phyloP scores from a whole-genome alignment of 2,888 invertebrate genomes.

The Diaphora mendica region DNA sequence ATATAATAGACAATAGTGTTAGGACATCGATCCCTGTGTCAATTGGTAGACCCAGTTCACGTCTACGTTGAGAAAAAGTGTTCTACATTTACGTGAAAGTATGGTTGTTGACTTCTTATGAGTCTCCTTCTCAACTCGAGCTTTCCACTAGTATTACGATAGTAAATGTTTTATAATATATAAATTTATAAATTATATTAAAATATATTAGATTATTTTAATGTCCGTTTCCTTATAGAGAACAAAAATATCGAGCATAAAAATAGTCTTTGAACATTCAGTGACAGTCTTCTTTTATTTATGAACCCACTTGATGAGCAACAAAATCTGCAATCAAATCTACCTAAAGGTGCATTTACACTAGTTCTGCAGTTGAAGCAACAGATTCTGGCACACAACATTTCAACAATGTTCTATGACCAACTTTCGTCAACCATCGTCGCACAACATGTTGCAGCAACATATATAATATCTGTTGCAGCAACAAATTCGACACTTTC shows the following conservation, averaged over 20 bases:
- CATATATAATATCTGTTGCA: too few relatives aligned
- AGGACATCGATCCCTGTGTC: not conserved
- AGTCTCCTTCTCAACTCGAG: slow-evolving; percentile 82
- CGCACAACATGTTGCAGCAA: too few relatives aligned
- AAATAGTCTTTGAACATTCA: not conserved
- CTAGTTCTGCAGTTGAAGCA: too few relatives aligned
- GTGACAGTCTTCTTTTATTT: not conserved
- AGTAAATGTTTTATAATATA: slow-evolving; percentile 37
- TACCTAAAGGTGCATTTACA: too few relatives aligned
- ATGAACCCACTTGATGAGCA: not conserved
- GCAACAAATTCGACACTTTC: too few relatives aligned
- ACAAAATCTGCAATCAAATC: not conserved
- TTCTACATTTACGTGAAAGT: slow-evolving; percentile 56
- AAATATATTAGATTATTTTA: slow-evolving; percentile 30
- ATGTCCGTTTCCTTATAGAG: not conserved
- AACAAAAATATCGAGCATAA: not conserved
- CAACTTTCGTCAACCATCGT: too few relatives aligned
- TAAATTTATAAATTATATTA: slow-evolving; percentile 35
- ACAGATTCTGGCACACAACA: too few relatives aligned
- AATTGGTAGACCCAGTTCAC: slow-evolving; percentile 30
- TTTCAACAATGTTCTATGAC: too few relatives aligned
- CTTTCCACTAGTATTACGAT: slow-evolving; percentile 77
- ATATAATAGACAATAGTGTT: not conserved
- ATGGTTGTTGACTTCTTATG: slow-evolving; percentile 83
- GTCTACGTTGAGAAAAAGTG: slow-evolving; percentile 31